Evolutionary conservation across 2,113 vertebrate species (phyloP).

Genomic region (Oriolus oriolus): DNA sequence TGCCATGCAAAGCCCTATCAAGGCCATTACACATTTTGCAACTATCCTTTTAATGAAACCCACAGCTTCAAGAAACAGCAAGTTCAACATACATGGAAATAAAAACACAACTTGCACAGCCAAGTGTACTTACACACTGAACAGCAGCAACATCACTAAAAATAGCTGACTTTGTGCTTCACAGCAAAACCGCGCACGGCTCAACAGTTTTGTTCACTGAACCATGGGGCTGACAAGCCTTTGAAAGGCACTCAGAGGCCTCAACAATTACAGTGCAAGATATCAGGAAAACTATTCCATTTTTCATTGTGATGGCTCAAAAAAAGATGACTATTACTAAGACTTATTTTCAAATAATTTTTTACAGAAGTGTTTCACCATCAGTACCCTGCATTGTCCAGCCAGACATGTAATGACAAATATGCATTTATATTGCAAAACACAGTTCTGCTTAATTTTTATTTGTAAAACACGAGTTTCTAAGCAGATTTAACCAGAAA

Average conservation of each 20-base stretch:
- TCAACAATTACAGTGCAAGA: not conserved
- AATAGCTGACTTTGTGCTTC: conserved; percentile 10
- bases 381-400: not conserved
- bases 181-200: not conserved
- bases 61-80: not conserved
- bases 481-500: conserved; percentile 2
- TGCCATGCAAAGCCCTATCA: not conserved
- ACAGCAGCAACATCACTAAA: not conserved
- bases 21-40: not conserved
- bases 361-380: not conserved
- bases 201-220: not conserved
- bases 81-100: not conserved
- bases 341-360: not conserved
- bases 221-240: not conserved
- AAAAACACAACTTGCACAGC: not conserved
- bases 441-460: not conserved
- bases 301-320: not conserved
- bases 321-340: not conserved
- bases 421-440: not conserved
- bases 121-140: not conserved
- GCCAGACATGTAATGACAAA: not conserved
- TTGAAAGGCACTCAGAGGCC: not conserved
- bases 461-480: not conserved
- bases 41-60: not conserved
- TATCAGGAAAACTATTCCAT: not conserved